Evolutionary conservation across 1,140 invertebrate genomes (phyloP), one percentile per base, ranked within the genome.

Genomic region (Rhyacophila brunnea): DNA sequence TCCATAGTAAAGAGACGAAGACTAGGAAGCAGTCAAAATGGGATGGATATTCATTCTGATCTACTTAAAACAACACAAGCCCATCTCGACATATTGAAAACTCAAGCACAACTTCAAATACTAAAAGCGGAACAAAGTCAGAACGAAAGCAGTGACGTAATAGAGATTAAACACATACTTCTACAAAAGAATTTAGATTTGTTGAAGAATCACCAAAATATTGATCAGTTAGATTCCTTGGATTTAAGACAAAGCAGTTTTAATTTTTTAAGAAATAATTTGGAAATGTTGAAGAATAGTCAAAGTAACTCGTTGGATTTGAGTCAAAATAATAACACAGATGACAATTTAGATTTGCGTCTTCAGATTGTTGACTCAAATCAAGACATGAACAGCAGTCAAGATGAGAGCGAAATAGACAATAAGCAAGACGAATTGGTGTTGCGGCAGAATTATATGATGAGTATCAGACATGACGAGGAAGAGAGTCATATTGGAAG

Each of bases 251-350:
- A 60, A 42, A 60, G 42, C 19, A 54, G 62, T 34, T 61, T 61
- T 34, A 65, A 65, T 42, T 42, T 65, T 13, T 9, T 65, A 28
- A 50, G 52, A 56, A 61, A 45, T 15, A 65, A 65, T 53, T 44
- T 65, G 19, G 64, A 65, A 36, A 45, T 65, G 59, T 38, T 65
- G 35, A 65, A 65, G 46, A 62, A 51, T 18, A 64, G 58, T 20
- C 62, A 64, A 43, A 58, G 49, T 28, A 57, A 60, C 14, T 65
- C 63, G 1, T 32, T 61, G 19, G 62, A 64, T 36, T 14, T 64
- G 20, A n/a, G 59, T 9, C 59, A 61, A 23, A 54, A 60, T 34
- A 43, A 17, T 10, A 49, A 58, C 28, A 34, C 23, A 9, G 23
- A 52, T n/a, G 35, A 46, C 10, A 62, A 62, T 46, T 19, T 57